Conservation (phyloP, 1,140 invertebrate species). For the Drosophila rhopaloa region DNA sequence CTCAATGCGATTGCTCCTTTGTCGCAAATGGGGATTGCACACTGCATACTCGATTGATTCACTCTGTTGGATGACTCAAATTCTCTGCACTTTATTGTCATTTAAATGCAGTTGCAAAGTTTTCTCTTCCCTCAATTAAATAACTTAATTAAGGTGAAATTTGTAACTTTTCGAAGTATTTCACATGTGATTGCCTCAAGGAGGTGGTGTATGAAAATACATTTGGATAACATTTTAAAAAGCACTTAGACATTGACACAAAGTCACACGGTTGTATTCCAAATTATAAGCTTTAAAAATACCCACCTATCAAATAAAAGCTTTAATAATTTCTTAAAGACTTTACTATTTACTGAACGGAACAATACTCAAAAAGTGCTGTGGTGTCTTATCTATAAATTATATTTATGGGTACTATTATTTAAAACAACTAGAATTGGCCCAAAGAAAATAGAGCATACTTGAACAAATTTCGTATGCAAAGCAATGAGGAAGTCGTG, state of each 20-base stretch:
- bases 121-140: not conserved
- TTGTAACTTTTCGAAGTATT: not conserved
- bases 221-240: too few relatives aligned
- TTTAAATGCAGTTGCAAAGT: not conserved
- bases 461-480: constrained; percentile 6
- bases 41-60: constrained; percentile 14
- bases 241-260: too few relatives aligned
- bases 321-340: too few relatives aligned
- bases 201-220: not conserved
- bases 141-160: constrained; percentile 1
- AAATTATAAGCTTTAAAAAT: too few relatives aligned
- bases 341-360: too few relatives aligned
- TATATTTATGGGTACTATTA: not conserved
- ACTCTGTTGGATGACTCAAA: not conserved
- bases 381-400: too few relatives aligned
- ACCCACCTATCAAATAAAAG: too few relatives aligned
- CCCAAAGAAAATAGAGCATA: not conserved
- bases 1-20: constrained; percentile 10
- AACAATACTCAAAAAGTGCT: too few relatives aligned
- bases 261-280: too few relatives aligned
- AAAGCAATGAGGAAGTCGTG: constrained; percentile 3
- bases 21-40: not conserved
- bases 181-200: not conserved
- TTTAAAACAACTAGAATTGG: not conserved
- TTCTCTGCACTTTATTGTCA: not conserved